Conservation (phyloP, 1,140 invertebrate genomes). For the Zeugodacus cucurbitae region DNA sequence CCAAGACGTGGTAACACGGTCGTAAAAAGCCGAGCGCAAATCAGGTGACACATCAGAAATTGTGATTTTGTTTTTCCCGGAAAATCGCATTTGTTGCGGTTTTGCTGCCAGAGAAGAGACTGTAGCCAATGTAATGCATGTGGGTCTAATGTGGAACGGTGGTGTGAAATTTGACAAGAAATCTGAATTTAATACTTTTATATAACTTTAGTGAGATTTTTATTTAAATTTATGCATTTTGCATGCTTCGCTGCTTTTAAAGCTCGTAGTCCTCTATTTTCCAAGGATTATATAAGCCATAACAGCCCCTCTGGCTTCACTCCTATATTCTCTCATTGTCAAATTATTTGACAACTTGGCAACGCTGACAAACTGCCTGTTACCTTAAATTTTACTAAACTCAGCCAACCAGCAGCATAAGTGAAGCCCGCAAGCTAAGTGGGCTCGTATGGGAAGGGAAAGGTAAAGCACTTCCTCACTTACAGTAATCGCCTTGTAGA, state of each 20-base stretch:
- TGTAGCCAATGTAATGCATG: background rate
- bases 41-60: slow-evolving; percentile 17
- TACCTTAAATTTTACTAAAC: background rate
- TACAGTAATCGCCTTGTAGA: background rate
- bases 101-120: background rate
- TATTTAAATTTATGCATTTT: too few relatives aligned
- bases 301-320: too few relatives aligned
- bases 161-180: too few relatives aligned
- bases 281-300: too few relatives aligned
- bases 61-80: background rate
- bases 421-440: background rate
- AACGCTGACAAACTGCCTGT: background rate
- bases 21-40: slow-evolving; percentile 18
- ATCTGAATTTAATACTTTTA: background rate
- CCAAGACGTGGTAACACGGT: background rate
- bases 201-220: background rate
- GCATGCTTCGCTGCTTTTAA: too few relatives aligned
- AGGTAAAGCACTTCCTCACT: too few relatives aligned
- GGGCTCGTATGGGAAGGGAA: background rate
- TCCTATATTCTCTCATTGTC: background rate
- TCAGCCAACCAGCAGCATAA: background rate
- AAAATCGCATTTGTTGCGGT: background rate
- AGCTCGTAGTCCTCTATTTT: too few relatives aligned
- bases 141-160: too few relatives aligned
- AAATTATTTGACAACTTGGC: slow-evolving; percentile 25